These are phyloP conservation scores for Lota lota DNA, from an alignment of 2,113 vertebrate genomes.

Conservation along the genomic window DNA sequence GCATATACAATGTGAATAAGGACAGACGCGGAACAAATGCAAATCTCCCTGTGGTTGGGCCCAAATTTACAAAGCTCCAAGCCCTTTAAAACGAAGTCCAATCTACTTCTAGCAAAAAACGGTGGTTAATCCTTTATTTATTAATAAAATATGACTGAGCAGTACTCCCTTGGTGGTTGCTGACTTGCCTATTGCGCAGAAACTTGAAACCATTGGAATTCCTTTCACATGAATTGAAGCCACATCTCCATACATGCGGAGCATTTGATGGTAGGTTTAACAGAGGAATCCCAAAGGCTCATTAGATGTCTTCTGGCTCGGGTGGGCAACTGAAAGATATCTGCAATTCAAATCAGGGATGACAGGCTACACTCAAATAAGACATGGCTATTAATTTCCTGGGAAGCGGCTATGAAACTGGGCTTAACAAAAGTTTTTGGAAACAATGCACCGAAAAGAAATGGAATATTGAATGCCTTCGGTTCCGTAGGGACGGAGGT, in stretches of 20 bases:
- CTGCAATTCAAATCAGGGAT: constrained; percentile 71
- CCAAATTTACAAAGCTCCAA: constrained; percentile 50
- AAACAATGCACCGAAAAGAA: constrained; percentile 43
- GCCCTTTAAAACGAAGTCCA: constrained; percentile 55
- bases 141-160: constrained; percentile 71
- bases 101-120: constrained; percentile 59
- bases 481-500: constrained; percentile 39
- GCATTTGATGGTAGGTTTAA: constrained; percentile 73
- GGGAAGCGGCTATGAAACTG: constrained; percentile 53
- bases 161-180: constrained; percentile 47
- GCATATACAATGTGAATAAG: constrained; percentile 44
- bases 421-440: constrained; percentile 65
- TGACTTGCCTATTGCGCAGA: constrained; percentile 55
- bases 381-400: constrained; percentile 59
- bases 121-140: constrained; percentile 74
- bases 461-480: constrained; percentile 59
- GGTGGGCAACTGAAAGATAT: constrained; percentile 65
- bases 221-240: constrained; percentile 58
- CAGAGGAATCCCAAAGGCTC: constrained; percentile 74
- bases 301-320: constrained; percentile 70
- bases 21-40: constrained; percentile 52
- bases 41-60: constrained; percentile 59
- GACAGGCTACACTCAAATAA: constrained; percentile 64
- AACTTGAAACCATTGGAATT: constrained; percentile 55
- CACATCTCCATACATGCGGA: constrained; percentile 42